Percentiles rank a stretch among this genome's conserved stretches.
Evolutionary conservation across 2,888 invertebrate species (phyloP).

Genomic region (Scaptomyza caliginosa): DNA sequence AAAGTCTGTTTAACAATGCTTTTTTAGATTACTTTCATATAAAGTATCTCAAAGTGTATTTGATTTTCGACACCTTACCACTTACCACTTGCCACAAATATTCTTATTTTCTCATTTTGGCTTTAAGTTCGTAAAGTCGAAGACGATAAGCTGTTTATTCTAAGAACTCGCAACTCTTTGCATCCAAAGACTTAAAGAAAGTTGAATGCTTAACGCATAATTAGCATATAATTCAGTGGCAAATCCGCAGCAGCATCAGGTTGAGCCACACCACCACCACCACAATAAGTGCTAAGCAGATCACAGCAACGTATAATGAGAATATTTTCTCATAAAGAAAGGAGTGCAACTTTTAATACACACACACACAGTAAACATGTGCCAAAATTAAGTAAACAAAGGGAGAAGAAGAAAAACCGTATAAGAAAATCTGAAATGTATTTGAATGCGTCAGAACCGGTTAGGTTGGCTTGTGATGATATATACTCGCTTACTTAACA

Average conservation of each 20-base stretch:
- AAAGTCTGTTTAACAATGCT: too few species aligned
- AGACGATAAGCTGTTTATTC: slow-evolving; percentile 40
- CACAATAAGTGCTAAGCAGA: neutral
- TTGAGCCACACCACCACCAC: neutral
- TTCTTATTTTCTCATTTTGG: neutral
- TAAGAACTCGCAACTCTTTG: slow-evolving; percentile 46
- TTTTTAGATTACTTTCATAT: neutral
- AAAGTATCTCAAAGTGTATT: slow-evolving; percentile 5
- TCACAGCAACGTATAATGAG: slow-evolving; percentile 21
- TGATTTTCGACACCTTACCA: neutral
- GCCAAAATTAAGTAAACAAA: neutral
- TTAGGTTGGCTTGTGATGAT: slow-evolving; percentile 1
- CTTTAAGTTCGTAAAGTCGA: slow-evolving; percentile 40
- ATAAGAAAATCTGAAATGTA: neutral
- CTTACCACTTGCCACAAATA: neutral
- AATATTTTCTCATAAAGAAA: slow-evolving; percentile 12
- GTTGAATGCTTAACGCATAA: slow-evolving; percentile 71
- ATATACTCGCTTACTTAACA: slow-evolving; percentile 26
- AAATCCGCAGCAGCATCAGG: slow-evolving; percentile 49
- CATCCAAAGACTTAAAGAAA: slow-evolving; percentile 46
- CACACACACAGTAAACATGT: slow-evolving; percentile 17
- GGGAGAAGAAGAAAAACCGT: neutral
- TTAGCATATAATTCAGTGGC: slow-evolving; percentile 68
- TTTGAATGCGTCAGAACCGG: slow-evolving; percentile 6
- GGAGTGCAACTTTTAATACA: slow-evolving; percentile 33